Base-by-base conservation (phyloP, 2,888 invertebrate genomes). In the Chrysina gloriosa region DNA sequence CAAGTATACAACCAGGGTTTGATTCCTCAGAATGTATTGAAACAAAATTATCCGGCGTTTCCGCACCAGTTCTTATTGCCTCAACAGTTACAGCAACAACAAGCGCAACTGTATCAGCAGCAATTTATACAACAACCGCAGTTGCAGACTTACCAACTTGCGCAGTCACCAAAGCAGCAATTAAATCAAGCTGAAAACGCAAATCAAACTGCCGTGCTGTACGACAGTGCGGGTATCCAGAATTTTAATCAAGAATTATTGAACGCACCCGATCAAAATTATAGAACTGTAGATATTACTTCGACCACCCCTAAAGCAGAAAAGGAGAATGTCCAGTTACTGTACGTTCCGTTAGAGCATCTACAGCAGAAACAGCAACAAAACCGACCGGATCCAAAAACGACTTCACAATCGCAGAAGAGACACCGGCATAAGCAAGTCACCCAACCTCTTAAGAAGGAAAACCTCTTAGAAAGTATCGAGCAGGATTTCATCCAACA, bases 271-370 rank as follows among this genome's bases (percentile, higher is more conserved):
- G 54, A 67, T 36, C 27, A 66, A 3, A 29, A 5, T 39, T 65
- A 65, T 36, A 50, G 54, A 48, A 67, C 21, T 2, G 70, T 71
- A 39, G 69, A 71, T 16, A 56, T 69, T 50, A 70, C 73, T 23
- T 63, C 69, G 48, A 71, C 69, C 50, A 56, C 70, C 84, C 85
- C 73, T 21, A 69, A 73, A 58, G 71, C 69, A 1, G 77, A 76
- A 27, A 78, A 79, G 74, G 90, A 91, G 80, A 89, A 91, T 82
- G 90, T 94, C 0, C 94, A 94, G 77, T 81, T 94, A 34, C 84
- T 95, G 0, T 95, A 94, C 77, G 93, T 95, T 0, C 94, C 94
- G 3, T 86, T 93, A 21, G 93, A 95, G 77, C 89, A 92, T 0
- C 80, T 93, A 19, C 69, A 67, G 73, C 88, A 89, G 73, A 31